Evolutionary conservation across 2,797 vertebrate genomes (phyloP), one percentile per base, ranked within the genome.

Genomic region (Pristis pectinata): DNA sequence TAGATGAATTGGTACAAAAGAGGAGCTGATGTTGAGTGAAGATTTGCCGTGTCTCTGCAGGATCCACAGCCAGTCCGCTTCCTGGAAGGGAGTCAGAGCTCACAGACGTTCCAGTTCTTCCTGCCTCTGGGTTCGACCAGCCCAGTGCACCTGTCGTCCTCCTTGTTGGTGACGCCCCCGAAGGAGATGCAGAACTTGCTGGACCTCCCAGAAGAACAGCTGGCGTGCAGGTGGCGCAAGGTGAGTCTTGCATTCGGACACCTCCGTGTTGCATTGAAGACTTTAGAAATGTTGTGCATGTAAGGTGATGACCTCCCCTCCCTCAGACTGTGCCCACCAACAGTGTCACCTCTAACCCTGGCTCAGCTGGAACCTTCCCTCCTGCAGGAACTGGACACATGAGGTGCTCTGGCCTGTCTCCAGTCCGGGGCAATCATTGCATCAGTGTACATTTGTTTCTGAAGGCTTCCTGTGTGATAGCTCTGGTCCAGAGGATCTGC

Each of bases 161-260:
- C 98, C 0, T 96, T 98, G 96, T 98, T 99, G 95, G 97, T 97
- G 76, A 96, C 97, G 7, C 96, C 97, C 27, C 95, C 96, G 94
- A 97, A 98, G 96, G 98, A 99, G 96, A 98, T 97, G 94, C 97
- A 97, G 27, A 96, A 97, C 70, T 97, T 98, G 13, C 96, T 98
- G 0, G 98, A 98, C 95, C 96, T 97, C 95, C 98, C 97, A 0
- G 96, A 96, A 76, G 98, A 98, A 96, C 98, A 98, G 97, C 97
- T 98, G 94, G 96, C 98, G 95, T 99, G 98, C 95, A 97, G 97
- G 80, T 99, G 98, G 98, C 97, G 97, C 95, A 99, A 98, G 98
- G 98, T 99, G 96, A 97, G 96, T 3, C 59, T 59, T 24, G n/a
- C 17, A 3, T 2, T 61, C n/a, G 53, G 85, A 10, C 53, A 4